Conservation (phyloP, 2,888 invertebrate species). For the Platycheirus rosarum region DNA sequence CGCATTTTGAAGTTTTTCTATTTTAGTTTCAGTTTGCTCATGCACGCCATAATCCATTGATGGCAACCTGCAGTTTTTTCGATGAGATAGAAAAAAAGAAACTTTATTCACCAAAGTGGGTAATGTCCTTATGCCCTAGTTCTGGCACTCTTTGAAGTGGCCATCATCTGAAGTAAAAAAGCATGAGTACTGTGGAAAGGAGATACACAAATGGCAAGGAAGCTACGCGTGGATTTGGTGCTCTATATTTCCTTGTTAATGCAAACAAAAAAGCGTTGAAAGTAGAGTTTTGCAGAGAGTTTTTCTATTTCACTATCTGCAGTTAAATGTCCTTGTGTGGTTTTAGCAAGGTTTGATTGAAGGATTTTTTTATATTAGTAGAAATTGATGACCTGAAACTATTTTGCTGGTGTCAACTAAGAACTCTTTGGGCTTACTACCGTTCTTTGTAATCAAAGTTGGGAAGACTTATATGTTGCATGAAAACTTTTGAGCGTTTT, state of each 20-base stretch:
- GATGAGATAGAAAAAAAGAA: neutral
- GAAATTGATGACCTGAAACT: no score
- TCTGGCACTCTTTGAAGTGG: slow-evolving; percentile 43
- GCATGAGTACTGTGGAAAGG: slow-evolving; percentile 7
- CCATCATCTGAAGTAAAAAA: slow-evolving; percentile 35
- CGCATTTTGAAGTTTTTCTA: slow-evolving; percentile 49
- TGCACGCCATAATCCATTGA: slow-evolving; percentile 1
- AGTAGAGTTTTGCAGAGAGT: slow-evolving; percentile 21
- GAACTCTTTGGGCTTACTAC: no score
- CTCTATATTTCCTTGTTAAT: slow-evolving; percentile 42
- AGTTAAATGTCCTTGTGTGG: no score
- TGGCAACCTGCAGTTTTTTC: neutral
- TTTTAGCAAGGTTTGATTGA: no score
- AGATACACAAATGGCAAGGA: slow-evolving; percentile 7
- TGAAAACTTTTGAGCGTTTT: no score
- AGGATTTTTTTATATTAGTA: no score
- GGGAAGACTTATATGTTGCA: no score
- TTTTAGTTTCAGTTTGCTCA: slow-evolving; percentile 42
- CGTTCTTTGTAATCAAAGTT: no score
- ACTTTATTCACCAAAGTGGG: slow-evolving; percentile 41
- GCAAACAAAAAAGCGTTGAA: neutral
- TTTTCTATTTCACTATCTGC: slow-evolving; percentile 19
- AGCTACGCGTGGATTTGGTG: slow-evolving; percentile 15
- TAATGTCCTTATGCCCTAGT: slow-evolving; percentile 53
- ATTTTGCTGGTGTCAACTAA: no score